These are phyloP conservation scores for Caenorhabditis brenneri DNA, from an alignment of 1,140 invertebrate species.

Conservation along the genomic window DNA sequence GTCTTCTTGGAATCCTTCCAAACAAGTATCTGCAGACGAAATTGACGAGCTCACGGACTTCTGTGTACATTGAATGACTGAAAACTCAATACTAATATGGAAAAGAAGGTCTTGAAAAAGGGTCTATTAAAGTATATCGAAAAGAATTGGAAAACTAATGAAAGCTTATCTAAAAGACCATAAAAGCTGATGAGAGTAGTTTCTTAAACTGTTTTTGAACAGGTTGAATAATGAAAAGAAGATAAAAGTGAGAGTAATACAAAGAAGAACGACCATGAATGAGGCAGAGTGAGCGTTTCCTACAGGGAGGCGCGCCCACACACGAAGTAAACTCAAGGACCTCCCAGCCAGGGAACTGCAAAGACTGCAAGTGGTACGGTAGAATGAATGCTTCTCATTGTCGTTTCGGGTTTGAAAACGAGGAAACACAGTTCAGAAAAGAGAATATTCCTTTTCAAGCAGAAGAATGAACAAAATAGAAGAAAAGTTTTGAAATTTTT, in stretches of 20 bases:
- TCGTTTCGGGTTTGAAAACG: too few species aligned
- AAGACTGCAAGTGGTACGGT: not conserved
- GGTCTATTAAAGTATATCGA: too few species aligned
- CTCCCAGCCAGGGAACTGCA: not conserved
- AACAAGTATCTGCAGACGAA: conserved; percentile 21
- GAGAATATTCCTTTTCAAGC: too few species aligned
- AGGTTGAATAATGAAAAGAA: not conserved
- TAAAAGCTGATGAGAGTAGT: too few species aligned
- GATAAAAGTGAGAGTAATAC: not conserved
- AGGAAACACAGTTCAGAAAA: too few species aligned
- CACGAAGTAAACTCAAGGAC: not conserved
- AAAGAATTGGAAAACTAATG: too few species aligned
- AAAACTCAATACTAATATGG: too few species aligned
- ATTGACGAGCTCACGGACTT: conserved; percentile 15
- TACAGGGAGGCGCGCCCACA: not conserved
- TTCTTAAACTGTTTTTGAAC: not conserved
- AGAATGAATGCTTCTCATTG: not conserved
- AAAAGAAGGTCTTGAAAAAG: too few species aligned
- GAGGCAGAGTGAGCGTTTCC: not conserved
- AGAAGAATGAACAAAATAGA: too few species aligned
- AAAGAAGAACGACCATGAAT: not conserved
- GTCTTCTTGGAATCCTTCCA: conserved; percentile 3
- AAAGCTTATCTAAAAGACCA: too few species aligned
- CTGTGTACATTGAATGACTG: conserved; percentile 32
- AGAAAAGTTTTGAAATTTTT: too few species aligned